A percentile compares a stretch with the other conserved stretches of the same genome.
Conservation (phyloP, 2,888 invertebrate genomes). For the Seira ritae region DNA sequence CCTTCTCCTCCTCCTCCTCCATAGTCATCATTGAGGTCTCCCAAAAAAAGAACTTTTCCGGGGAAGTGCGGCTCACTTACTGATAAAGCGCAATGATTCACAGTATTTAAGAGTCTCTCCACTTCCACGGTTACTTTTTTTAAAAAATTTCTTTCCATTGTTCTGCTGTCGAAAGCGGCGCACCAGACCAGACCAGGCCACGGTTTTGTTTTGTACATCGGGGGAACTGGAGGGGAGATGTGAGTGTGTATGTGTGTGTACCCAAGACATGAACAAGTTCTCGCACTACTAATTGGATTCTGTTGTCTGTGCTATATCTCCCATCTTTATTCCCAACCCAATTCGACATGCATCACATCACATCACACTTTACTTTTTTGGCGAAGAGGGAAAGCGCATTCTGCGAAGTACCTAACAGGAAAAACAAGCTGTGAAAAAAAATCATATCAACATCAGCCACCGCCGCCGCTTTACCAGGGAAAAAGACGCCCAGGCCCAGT, state of each 20-base stretch:
- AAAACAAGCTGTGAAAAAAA: background rate
- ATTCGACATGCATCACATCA: conserved; percentile 41
- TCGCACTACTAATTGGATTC: conserved; percentile 50
- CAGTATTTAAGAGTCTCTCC: background rate
- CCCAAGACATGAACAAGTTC: no score
- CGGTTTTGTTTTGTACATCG: no score
- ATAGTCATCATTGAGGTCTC: background rate
- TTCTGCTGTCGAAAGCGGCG: no score
- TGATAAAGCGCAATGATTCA: background rate
- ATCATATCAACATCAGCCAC: background rate
- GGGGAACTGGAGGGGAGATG: no score
- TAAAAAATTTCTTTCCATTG: no score
- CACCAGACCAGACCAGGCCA: no score
- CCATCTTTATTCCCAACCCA: background rate
- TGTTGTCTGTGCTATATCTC: conserved; percentile 34
- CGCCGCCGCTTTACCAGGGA: background rate
- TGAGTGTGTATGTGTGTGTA: no score
- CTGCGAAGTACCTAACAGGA: background rate
- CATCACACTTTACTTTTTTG: background rate
- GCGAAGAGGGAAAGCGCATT: no score
- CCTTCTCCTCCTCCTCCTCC: no score
- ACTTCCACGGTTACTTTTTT: no score
- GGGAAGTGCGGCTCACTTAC: background rate
- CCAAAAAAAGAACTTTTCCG: background rate
- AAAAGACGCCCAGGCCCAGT: no score